Percentiles rank a stretch among this genome's conserved stretches.
phyloP scores from a whole-genome alignment of 1,140 invertebrate species.

The Streblospio benedicti region DNA sequence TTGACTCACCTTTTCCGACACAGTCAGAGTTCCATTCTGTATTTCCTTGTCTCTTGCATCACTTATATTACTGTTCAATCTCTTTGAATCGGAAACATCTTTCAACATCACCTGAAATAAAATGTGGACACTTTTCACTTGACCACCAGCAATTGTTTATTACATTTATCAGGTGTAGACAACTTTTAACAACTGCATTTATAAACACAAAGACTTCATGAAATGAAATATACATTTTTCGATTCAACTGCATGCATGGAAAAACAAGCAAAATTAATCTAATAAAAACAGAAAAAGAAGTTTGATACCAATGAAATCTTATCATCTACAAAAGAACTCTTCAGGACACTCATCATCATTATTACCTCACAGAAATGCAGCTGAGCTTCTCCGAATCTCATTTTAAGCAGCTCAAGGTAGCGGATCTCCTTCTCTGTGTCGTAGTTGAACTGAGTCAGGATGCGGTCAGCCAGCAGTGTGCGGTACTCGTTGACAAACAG shows the following conservation, averaged over 20 bases:
- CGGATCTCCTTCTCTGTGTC: slow-evolving; percentile 78
- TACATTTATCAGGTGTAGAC: too few relatives aligned
- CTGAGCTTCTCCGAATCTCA: slow-evolving; percentile 88
- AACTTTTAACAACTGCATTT: too few relatives aligned
- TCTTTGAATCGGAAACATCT: slow-evolving; percentile 73
- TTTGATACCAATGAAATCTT: too few relatives aligned
- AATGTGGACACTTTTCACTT: too few relatives aligned
- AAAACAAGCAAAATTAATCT: too few relatives aligned
- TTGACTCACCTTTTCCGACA: not conserved
- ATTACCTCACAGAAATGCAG: slow-evolving; percentile 94
- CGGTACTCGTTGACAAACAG: slow-evolving; percentile 97
- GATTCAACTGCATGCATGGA: too few relatives aligned
- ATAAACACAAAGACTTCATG: too few relatives aligned
- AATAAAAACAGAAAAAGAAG: too few relatives aligned
- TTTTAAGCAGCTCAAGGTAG: slow-evolving; percentile 89
- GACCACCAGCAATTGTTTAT: too few relatives aligned
- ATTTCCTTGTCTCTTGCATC: slow-evolving; percentile 28
- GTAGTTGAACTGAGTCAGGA: slow-evolving; percentile 77
- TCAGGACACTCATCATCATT: too few relatives aligned
- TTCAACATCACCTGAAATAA: slow-evolving; percentile 99
- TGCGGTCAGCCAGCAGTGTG: slow-evolving; percentile 81
- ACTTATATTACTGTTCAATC: slow-evolving; percentile 79
- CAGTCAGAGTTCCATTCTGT: not conserved
- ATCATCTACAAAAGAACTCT: too few relatives aligned
- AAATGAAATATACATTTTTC: too few relatives aligned